Conservation (phyloP, 2,888 invertebrate genomes). For the Carpatolechia fugitivella region DNA sequence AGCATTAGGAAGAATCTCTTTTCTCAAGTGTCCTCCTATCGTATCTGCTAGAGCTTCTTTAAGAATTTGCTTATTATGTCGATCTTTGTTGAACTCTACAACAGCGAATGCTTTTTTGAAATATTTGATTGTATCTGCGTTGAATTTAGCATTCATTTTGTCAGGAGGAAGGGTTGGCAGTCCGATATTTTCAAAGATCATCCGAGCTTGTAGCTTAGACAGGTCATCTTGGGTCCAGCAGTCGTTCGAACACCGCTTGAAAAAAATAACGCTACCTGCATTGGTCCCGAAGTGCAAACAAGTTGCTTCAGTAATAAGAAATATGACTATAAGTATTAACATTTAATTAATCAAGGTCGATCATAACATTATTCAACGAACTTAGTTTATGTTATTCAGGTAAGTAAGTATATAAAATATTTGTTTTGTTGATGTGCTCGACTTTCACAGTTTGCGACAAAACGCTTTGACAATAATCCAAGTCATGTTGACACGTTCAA, state of each 20-base stretch:
- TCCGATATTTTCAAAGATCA: constrained; percentile 51
- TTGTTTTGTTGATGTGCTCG: neutral
- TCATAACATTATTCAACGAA: neutral
- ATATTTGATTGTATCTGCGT: constrained; percentile 48
- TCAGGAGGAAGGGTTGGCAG: constrained; percentile 46
- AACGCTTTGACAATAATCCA: no score
- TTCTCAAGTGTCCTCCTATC: constrained; percentile 60
- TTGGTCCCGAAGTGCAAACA: constrained; percentile 34
- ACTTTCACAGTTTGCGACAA: no score
- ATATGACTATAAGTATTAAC: constrained; percentile 49
- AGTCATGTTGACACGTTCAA: no score
- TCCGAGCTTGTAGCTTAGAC: constrained; percentile 54
- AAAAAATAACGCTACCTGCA: constrained; percentile 60
- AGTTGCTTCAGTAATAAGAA: constrained; percentile 39
- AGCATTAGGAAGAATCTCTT: constrained; percentile 56
- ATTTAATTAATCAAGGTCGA: constrained; percentile 31
- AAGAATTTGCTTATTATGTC: constrained; percentile 36
- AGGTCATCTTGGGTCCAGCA: constrained; percentile 64
- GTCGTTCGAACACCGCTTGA: constrained; percentile 34
- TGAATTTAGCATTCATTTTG: constrained; percentile 47
- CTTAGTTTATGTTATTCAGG: neutral
- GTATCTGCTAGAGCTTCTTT: constrained; percentile 58
- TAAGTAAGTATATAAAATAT: neutral
- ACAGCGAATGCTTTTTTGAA: constrained; percentile 44
- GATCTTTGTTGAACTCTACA: constrained; percentile 35